phyloP scores from a whole-genome alignment of 2,888 invertebrate genomes.

The Sinohyriopsis cumingii region DNA sequence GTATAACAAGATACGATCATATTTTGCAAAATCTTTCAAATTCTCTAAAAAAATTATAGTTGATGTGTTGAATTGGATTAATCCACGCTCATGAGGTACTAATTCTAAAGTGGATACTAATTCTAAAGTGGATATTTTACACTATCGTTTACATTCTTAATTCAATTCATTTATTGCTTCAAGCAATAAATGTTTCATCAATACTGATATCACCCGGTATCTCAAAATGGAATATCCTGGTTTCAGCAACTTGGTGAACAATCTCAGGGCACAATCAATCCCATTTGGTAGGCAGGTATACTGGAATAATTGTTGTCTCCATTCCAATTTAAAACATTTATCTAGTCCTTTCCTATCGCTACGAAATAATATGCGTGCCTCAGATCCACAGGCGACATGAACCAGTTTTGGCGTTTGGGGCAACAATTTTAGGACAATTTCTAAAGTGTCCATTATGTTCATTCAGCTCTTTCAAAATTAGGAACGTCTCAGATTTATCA shows the following conservation, averaged over 20 bases:
- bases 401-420: background rate
- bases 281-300: conserved; percentile 36
- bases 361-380: conserved; percentile 21
- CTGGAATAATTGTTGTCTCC: conserved; percentile 26
- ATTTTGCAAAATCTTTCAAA: too few relatives aligned
- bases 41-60: too few relatives aligned
- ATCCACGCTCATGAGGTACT: too few relatives aligned
- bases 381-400: conserved; percentile 13
- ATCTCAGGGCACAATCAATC: conserved; percentile 26
- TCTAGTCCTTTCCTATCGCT: conserved; percentile 5
- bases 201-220: background rate
- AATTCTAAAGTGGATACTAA: too few relatives aligned
- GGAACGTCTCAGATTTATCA: conserved; percentile 12
- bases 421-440: conserved; percentile 8
- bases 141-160: too few relatives aligned
- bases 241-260: conserved; percentile 41
- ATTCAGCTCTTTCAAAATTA: conserved; percentile 15
- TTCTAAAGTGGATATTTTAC: too few relatives aligned
- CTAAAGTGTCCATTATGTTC: conserved; percentile 15
- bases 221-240: conserved; percentile 26
- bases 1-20: too few relatives aligned
- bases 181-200: too few relatives aligned
- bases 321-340: conserved; percentile 21
- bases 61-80: too few relatives aligned
- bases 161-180: too few relatives aligned